Percentiles rank a stretch among this genome's conserved stretches.
These are phyloP conservation scores for Phengaris alcon DNA, from an alignment of 2,888 invertebrate genomes.

Conservation along the genomic window DNA sequence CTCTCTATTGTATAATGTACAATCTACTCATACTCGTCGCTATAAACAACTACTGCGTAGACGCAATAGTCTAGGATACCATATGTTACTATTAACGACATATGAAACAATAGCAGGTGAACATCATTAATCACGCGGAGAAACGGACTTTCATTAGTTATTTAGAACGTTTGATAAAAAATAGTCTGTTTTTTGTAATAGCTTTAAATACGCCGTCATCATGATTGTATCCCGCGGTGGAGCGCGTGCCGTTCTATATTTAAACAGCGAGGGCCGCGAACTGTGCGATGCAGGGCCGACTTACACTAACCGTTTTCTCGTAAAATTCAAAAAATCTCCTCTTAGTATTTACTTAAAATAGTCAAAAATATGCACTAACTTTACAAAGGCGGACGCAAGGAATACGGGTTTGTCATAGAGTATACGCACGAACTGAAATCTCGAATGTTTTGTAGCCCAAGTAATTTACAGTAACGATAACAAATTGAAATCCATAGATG, in stretches of 20 bases:
- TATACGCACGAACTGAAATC: background rate
- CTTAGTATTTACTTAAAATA: conserved; percentile 20
- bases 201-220: conserved; percentile 56
- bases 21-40: background rate
- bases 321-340: conserved; percentile 33
- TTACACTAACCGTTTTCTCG: conserved; percentile 57
- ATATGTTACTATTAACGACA: background rate
- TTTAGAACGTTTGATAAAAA: conserved; percentile 33
- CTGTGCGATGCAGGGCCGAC: conserved; percentile 54
- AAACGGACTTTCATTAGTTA: conserved; percentile 29
- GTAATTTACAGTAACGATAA: too few species aligned
- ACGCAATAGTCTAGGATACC: background rate
- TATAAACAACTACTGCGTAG: background rate
- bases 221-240: conserved; percentile 64
- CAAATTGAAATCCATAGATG: too few species aligned
- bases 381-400: background rate
- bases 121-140: conserved; percentile 15
- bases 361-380: background rate
- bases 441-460: background rate
- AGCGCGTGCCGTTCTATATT: conserved; percentile 65
- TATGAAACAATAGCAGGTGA: conserved; percentile 28
- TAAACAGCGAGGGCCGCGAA: conserved; percentile 70
- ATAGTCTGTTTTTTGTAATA: conserved; percentile 42
- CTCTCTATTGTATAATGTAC: background rate
- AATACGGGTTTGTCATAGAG: background rate